Evolutionary conservation across 2,113 vertebrate species (phyloP), one percentile per base, ranked within the genome.

Genomic region (Columba livia): DNA sequence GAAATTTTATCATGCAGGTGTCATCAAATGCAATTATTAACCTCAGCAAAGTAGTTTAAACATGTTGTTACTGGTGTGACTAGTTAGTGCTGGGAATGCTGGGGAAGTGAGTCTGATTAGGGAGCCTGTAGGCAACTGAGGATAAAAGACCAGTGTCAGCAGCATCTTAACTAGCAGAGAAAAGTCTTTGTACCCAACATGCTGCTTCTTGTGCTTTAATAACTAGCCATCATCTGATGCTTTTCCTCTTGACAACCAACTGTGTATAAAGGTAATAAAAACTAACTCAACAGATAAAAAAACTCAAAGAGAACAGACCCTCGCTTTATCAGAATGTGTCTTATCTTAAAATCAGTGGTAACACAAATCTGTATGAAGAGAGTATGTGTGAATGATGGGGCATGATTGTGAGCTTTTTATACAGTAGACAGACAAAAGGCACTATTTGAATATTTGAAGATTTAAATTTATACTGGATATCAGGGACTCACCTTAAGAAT

Each of bases 171-270:
- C 18, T 70, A 71, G 70, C 56, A 87, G 78, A 80, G 54, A 16
- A 80, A 62, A 71, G 60, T 51, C 79, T 85, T 17, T 29, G 44
- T 77, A 85, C 82, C 77, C 75, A 95, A 73, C 93, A 34, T 91
- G 96, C 93, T 90, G 89, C 65, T 93, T 13, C 97, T 93, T 95
- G 97, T 89, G 66, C 53, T 66, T 32, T 75, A 78, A 61, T 71
- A 82, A 66, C 81, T 61, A 90, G 84, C 94, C 83, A 23, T 73
- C 71, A 57, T 48, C 81, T 66, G 25, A 8, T 50, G 2, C 54
- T 72, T 75, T 38, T 54, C 19, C 58, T 75, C 40, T 58, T 89
- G 79, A 83, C 82, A 86, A 54, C 28, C 32, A 31, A 91, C 40
- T 54, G 50, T 86, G 86, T 50, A 26, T 21, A 89, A 88, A 95